Conservation (phyloP, 2,888 invertebrate genomes). For the Bimastos eiseni region DNA sequence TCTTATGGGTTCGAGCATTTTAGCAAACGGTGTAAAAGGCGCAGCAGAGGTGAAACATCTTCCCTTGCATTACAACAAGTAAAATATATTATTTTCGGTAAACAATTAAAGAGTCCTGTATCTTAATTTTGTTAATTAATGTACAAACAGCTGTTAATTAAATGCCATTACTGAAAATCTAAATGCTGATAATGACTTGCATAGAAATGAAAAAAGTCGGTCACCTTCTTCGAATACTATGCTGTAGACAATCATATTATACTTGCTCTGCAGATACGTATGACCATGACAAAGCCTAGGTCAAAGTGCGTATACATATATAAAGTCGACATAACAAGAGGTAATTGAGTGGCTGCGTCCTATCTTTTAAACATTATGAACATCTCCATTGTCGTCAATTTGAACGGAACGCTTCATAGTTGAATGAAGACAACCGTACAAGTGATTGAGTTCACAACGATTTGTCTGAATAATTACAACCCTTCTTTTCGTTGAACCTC, state of each 20-base stretch:
- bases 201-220: background rate
- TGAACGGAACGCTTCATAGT: background rate
- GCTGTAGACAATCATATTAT: background rate
- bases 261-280: background rate
- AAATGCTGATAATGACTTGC: background rate
- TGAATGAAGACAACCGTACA: background rate
- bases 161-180: background rate
- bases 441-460: background rate
- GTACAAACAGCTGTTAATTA: background rate
- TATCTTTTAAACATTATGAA: background rate
- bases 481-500: background rate
- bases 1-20: no score
- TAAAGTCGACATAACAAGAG: background rate
- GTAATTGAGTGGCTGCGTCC: background rate
- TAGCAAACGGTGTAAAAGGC: no score
- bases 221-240: background rate
- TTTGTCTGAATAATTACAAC: background rate
- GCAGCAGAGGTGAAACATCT: no score
- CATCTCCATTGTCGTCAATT: background rate
- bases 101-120: background rate
- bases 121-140: background rate
- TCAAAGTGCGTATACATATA: background rate
- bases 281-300: background rate
- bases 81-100: background rate
- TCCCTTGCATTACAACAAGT: no score